Percentiles rank a stretch among this genome's conserved stretches.
phyloP scores from a whole-genome alignment of 1,140 invertebrate species.

The Venturia canescens region DNA sequence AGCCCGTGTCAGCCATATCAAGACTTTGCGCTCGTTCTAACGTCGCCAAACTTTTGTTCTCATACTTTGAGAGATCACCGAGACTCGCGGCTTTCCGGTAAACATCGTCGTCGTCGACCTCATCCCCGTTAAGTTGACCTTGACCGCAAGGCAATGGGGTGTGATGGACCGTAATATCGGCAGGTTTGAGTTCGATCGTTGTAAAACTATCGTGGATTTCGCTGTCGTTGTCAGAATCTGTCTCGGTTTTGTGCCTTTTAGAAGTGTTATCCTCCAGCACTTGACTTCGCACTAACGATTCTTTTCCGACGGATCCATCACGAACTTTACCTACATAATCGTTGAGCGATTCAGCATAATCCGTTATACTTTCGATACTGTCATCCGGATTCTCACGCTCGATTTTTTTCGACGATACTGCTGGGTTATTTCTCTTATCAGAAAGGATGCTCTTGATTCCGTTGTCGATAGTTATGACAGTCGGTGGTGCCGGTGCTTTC shows the following conservation, averaged over 20 bases:
- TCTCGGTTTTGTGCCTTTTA: conserved; percentile 75
- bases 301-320: conserved; percentile 55
- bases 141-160: conserved; percentile 78
- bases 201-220: conserved; percentile 75
- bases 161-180: conserved; percentile 86
- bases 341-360: conserved; percentile 65
- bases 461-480: conserved; percentile 66
- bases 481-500: conserved; percentile 84
- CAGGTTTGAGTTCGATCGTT: conserved; percentile 84
- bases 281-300: conserved; percentile 50
- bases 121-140: conserved; percentile 46
- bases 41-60: conserved; percentile 80
- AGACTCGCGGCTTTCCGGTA: conserved; percentile 88
- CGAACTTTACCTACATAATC: conserved; percentile 61
- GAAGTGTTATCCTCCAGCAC: conserved; percentile 54
- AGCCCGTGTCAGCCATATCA: conserved; percentile 85
- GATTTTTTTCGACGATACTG: conserved; percentile 46
- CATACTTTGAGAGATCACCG: conserved; percentile 87
- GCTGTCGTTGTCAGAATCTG: conserved; percentile 77
- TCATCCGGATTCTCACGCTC: conserved; percentile 58
- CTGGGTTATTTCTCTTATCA: conserved; percentile 16
- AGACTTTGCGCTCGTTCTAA: conserved; percentile 89
- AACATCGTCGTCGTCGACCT: conserved; percentile 79
- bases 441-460: conserved; percentile 36
- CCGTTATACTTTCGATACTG: conserved; percentile 61